A percentile compares a stretch with the other conserved stretches of the same genome.
Conservation (phyloP, 1,140 invertebrate species). For the Aphelenchoides besseyi region DNA sequence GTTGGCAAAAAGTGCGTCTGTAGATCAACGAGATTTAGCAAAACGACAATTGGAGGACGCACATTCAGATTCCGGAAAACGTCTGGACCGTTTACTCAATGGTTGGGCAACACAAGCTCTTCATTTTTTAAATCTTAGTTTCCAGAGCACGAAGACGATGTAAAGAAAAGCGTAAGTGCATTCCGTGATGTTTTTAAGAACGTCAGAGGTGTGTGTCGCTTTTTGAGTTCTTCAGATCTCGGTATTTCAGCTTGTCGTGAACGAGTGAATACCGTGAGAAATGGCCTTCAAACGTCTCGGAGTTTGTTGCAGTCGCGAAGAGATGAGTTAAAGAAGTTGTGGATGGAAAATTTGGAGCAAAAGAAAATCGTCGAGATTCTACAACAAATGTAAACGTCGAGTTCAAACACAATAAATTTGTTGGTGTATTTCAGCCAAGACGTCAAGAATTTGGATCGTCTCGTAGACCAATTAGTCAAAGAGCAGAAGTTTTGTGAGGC, state of each 20-base stretch:
- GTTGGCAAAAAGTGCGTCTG: slow-evolving; percentile 83
- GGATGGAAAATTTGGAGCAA: slow-evolving; percentile 60
- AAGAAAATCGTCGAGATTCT: slow-evolving; percentile 51
- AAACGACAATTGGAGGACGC: slow-evolving; percentile 87
- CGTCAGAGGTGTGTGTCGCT: slow-evolving; percentile 67
- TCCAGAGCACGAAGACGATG: slow-evolving; percentile 77
- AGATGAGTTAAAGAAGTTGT: slow-evolving; percentile 80
- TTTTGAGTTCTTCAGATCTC: neutral
- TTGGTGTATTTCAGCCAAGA: slow-evolving; percentile 48
- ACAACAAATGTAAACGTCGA: slow-evolving; percentile 50
- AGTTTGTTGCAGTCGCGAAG: slow-evolving; percentile 81
- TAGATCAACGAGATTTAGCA: slow-evolving; percentile 87
- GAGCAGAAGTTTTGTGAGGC: slow-evolving; percentile 47
- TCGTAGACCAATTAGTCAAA: slow-evolving; percentile 41
- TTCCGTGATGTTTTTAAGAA: slow-evolving; percentile 77
- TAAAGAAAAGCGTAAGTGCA: slow-evolving; percentile 80
- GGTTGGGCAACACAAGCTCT: slow-evolving; percentile 52
- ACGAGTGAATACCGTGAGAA: slow-evolving; percentile 78
- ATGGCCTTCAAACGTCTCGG: slow-evolving; percentile 83
- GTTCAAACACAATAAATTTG: slow-evolving; percentile 29
- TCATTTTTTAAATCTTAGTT: slow-evolving; percentile 19
- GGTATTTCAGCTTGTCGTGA: slow-evolving; percentile 72
- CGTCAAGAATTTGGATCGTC: slow-evolving; percentile 53
- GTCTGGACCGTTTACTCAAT: slow-evolving; percentile 81
- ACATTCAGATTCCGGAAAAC: slow-evolving; percentile 82